A percentile compares a stretch with the other conserved stretches of the same genome.
phyloP scores from a whole-genome alignment of 2,888 invertebrate genomes.

The Charanyca ferruginea region DNA sequence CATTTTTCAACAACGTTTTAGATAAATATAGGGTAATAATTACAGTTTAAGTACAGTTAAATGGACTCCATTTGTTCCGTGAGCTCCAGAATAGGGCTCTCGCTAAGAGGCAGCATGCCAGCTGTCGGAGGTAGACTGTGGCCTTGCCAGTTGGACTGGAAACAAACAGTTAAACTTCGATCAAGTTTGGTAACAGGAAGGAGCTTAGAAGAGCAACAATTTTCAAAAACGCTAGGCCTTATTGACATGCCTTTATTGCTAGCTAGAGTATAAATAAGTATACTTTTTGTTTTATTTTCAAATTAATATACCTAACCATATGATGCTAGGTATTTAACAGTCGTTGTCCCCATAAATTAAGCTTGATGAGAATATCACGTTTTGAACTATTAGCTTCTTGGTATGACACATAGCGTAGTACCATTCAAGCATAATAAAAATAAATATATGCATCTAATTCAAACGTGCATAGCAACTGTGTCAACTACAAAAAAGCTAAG shows the following conservation, averaged over 20 bases:
- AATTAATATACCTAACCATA: too few species aligned
- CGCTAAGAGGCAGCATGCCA: constrained; percentile 94
- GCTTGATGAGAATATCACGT: background rate
- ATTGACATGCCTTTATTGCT: background rate
- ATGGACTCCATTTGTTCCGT: constrained; percentile 96
- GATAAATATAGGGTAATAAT: constrained; percentile 14
- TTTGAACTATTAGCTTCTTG: constrained; percentile 46
- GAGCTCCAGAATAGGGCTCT: constrained; percentile 95
- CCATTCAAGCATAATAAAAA: constrained; percentile 36
- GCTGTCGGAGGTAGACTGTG: constrained; percentile 89
- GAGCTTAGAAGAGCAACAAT: background rate
- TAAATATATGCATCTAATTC: constrained; percentile 52
- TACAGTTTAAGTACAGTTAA: constrained; percentile 76
- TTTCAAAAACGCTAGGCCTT: background rate
- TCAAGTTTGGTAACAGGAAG: constrained; percentile 5
- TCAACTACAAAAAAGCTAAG: constrained; percentile 77
- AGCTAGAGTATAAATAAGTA: background rate
- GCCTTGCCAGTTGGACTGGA: constrained; percentile 91
- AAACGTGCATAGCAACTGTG: constrained; percentile 75
- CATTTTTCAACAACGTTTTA: constrained; percentile 34
- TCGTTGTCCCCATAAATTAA: background rate
- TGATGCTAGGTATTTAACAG: background rate
- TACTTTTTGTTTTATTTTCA: background rate
- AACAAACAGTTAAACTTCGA: constrained; percentile 61
- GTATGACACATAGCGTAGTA: constrained; percentile 47